Conservation (phyloP, 2,113 vertebrate genomes). For the Heliornis fulica region DNA sequence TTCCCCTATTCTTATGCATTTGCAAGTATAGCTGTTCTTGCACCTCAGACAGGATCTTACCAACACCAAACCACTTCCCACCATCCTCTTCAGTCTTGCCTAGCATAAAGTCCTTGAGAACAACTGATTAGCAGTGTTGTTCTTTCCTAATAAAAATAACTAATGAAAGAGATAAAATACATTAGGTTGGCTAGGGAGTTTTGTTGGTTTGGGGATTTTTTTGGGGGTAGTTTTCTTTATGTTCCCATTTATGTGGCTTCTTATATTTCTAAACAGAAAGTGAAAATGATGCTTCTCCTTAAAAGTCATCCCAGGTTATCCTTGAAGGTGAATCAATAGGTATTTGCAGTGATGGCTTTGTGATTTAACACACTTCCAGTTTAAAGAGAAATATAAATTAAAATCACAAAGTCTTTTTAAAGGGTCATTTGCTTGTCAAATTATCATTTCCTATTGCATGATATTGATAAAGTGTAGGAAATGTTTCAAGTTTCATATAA, state of each 20-base stretch:
- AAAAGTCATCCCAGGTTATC: neutral
- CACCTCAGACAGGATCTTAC: neutral
- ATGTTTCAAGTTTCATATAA: neutral
- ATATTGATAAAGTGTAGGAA: neutral
- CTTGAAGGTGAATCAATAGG: neutral
- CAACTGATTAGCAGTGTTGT: neutral
- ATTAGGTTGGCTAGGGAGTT: too few species aligned
- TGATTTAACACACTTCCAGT: neutral
- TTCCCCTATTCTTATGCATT: neutral
- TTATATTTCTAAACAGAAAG: neutral
- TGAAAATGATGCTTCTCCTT: neutral
- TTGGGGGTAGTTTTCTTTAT: neutral
- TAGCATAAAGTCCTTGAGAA: rapidly evolving
- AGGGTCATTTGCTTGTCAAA: neutral
- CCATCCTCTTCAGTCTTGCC: rapidly evolving
- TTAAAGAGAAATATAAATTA: neutral
- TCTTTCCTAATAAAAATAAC: neutral
- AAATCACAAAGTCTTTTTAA: neutral
- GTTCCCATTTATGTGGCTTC: neutral
- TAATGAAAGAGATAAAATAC: neutral
- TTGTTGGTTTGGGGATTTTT: too few species aligned
- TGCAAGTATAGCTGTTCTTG: neutral
- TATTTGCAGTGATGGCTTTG: neutral
- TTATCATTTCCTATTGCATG: neutral
- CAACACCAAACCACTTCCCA: neutral